Evolutionary conservation across 2,113 vertebrate genomes (phyloP).

Genomic region (Cottus gobio): DNA sequence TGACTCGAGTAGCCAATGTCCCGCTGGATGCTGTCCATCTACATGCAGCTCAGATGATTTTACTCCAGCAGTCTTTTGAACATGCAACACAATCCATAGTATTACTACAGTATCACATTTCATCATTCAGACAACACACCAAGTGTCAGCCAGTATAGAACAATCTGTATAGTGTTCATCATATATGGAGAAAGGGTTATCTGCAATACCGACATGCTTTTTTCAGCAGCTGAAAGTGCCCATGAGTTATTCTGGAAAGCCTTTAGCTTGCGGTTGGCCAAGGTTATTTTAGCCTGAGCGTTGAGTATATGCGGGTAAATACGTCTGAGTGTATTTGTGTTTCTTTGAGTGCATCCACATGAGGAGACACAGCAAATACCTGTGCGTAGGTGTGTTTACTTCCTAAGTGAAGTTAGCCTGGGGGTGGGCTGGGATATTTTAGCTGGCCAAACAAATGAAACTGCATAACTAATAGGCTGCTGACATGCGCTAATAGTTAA

Average conservation of each 20-base stretch:
- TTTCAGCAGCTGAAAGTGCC: not conserved
- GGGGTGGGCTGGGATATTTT: slow-evolving; percentile 17
- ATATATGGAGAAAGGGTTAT: not conserved
- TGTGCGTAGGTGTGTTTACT: not conserved
- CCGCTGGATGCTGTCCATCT: not conserved
- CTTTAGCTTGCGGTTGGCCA: not conserved
- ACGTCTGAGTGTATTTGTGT: slow-evolving; percentile 15
- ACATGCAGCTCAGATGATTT: slow-evolving; percentile 37
- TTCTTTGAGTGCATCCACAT: slow-evolving; percentile 32
- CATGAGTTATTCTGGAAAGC: not conserved
- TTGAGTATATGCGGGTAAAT: not conserved
- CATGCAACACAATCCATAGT: not conserved
- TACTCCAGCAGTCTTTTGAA: slow-evolving; percentile 2
- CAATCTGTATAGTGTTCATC: not conserved
- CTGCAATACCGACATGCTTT: not conserved
- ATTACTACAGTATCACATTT: not conserved
- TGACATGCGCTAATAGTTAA: slow-evolving; percentile 38
- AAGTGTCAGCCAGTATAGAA: not conserved
- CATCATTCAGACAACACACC: not conserved
- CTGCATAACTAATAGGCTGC: slow-evolving; percentile 59
- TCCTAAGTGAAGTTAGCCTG: slow-evolving; percentile 29
- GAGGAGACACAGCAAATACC: slow-evolving; percentile 18
- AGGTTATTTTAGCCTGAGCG: not conserved
- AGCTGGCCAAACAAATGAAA: slow-evolving; percentile 58
- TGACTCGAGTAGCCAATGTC: slow-evolving; percentile 11